Percentiles rank a stretch among this genome's conserved stretches.
These are phyloP conservation scores for Crepidodera aurea DNA, from an alignment of 2,888 invertebrate species.

Conservation along the genomic window DNA sequence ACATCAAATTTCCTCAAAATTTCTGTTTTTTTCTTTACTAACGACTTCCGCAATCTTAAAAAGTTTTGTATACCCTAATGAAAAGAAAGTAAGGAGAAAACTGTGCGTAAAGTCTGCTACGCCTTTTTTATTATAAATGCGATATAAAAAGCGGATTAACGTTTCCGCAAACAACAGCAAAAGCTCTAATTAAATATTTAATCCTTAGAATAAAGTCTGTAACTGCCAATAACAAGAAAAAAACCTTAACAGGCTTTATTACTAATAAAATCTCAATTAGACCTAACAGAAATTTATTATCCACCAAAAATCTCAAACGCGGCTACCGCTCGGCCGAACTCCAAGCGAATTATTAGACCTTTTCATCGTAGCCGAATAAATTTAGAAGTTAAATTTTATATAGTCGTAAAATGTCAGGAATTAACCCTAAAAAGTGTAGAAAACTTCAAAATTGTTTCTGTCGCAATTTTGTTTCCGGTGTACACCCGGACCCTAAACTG, in stretches of 20 bases:
- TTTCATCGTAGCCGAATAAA: slow-evolving; percentile 33
- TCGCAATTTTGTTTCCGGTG: slow-evolving; percentile 37
- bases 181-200: slow-evolving; percentile 6
- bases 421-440: slow-evolving; percentile 42
- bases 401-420: slow-evolving; percentile 40
- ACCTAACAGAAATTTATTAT: slow-evolving; percentile 3
- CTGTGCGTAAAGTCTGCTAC: neutral
- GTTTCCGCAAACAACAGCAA: slow-evolving; percentile 2
- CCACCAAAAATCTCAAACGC: slow-evolving; percentile 2
- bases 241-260: slow-evolving; percentile 1
- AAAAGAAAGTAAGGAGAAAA: neutral
- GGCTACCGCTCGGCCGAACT: neutral
- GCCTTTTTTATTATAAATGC: neutral
- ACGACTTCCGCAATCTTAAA: too few relatives aligned
- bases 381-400: slow-evolving; percentile 46
- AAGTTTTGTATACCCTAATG: neutral
- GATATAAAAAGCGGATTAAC: slow-evolving; percentile 1
- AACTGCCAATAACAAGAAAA: neutral
- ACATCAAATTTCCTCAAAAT: too few relatives aligned
- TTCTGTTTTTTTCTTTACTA: too few relatives aligned
- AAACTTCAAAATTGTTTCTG: slow-evolving; percentile 42
- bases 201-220: slow-evolving; percentile 2
- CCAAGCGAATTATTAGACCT: slow-evolving; percentile 25
- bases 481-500: slow-evolving; percentile 29
- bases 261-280: neutral